phyloP scores from a whole-genome alignment of 2,797 vertebrate species.

The Melanotaenia pygmaea region DNA sequence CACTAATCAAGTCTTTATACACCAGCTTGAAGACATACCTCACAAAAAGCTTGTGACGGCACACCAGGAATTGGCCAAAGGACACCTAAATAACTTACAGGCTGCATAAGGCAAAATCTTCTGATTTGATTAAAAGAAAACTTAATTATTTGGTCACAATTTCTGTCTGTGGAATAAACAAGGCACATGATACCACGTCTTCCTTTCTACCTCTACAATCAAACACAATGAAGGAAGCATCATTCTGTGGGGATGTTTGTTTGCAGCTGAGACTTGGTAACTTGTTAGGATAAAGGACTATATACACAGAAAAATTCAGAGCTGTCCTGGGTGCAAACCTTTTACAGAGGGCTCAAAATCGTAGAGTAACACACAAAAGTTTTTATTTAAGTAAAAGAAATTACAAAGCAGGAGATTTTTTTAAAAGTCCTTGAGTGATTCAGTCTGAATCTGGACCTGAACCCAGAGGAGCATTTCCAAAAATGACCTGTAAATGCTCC shows the following conservation, averaged over 20 bases:
- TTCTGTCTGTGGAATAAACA: not conserved
- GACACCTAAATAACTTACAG: too few species aligned
- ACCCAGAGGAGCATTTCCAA: not conserved
- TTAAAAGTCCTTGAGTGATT: not conserved
- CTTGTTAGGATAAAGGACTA: not conserved
- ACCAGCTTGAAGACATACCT: too few species aligned
- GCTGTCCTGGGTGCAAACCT: too few species aligned
- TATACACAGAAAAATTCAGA: too few species aligned
- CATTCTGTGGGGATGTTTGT: too few species aligned
- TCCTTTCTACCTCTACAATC: not conserved
- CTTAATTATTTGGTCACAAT: not conserved
- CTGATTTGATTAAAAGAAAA: too few species aligned
- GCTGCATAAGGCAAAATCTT: too few species aligned
- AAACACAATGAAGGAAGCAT: not conserved
- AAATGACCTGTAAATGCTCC: not conserved
- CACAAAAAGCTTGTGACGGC: too few species aligned
- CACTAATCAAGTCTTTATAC: too few species aligned
- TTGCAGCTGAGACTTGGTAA: not conserved
- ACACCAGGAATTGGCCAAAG: too few species aligned
- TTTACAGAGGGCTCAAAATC: not conserved
- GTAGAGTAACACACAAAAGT: not conserved
- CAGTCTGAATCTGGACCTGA: not conserved
- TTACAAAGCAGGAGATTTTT: not conserved
- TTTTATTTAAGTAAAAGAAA: too few species aligned
- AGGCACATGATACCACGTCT: not conserved